Evolutionary conservation across 2,113 vertebrate genomes (phyloP).

Genomic region (Empidonax alnorum): DNA sequence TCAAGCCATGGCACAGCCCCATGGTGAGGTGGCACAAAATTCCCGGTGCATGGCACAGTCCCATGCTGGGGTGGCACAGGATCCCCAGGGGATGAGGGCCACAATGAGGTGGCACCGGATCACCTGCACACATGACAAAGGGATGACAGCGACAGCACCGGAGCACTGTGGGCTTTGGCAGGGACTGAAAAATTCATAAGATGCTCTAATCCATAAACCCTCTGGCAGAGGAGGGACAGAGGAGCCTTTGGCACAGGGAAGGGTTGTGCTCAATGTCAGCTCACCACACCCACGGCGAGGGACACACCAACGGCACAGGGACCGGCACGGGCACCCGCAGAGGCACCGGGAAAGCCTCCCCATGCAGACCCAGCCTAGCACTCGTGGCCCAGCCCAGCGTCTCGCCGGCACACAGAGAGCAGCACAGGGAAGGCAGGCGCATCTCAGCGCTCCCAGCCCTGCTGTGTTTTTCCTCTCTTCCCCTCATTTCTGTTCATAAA

Average conservation of each 20-base stretch:
- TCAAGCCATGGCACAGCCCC: background rate
- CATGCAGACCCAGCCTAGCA: background rate
- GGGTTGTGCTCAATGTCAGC: accelerated
- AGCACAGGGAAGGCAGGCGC: background rate
- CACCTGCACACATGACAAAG: accelerated
- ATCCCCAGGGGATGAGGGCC: background rate
- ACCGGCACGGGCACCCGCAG: accelerated
- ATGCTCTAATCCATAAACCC: background rate
- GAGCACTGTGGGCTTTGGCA: background rate
- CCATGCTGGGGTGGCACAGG: background rate
- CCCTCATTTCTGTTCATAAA: conserved; percentile 57
- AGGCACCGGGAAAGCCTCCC: accelerated
- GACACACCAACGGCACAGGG: accelerated
- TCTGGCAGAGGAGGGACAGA: background rate
- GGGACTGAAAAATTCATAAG: background rate
- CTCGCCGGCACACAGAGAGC: background rate
- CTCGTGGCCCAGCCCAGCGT: background rate
- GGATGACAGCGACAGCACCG: accelerated
- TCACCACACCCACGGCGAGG: accelerated
- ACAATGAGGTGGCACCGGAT: background rate
- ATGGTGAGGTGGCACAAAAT: background rate
- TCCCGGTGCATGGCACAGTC: background rate
- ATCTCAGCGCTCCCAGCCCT: background rate
- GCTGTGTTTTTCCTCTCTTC: conserved; percentile 15
- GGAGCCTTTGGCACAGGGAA: accelerated